Percentiles rank a stretch among this genome's conserved stretches.
phyloP scores from a whole-genome alignment of 2,113 vertebrate genomes.

The Nibea albiflora region DNA sequence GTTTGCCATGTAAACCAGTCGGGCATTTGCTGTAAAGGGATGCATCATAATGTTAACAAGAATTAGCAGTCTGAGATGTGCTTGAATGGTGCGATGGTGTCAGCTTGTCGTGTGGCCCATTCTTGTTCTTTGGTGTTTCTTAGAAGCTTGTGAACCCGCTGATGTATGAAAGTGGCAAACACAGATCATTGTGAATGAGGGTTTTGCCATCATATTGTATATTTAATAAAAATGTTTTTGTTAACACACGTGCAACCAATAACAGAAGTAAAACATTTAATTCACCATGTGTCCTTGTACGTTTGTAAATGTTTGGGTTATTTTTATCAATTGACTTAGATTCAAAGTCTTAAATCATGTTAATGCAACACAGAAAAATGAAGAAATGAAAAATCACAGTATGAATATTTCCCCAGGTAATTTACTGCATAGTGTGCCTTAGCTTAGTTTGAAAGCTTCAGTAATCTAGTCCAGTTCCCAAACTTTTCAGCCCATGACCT shows the following conservation, averaged over 20 bases:
- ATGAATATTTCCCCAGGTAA: too few species aligned
- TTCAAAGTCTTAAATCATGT: too few species aligned
- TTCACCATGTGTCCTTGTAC: constrained; percentile 52
- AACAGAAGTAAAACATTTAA: constrained; percentile 80
- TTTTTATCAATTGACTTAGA: neutral
- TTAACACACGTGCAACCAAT: constrained; percentile 80
- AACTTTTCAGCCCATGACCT: too few species aligned
- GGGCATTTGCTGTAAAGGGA: constrained; percentile 25
- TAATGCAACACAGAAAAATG: too few species aligned
- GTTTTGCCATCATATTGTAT: constrained; percentile 87
- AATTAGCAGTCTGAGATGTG: constrained; percentile 56
- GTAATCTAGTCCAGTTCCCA: too few species aligned
- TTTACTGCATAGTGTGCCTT: too few species aligned
- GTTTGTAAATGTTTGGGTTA: constrained; percentile 13
- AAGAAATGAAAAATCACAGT: too few species aligned
- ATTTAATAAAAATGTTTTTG: constrained; percentile 89
- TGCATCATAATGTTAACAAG: constrained; percentile 65
- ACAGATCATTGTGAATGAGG: constrained; percentile 51
- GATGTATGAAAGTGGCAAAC: constrained; percentile 87
- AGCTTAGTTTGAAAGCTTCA: too few species aligned
- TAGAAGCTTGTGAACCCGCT: constrained; percentile 74
- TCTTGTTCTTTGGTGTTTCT: constrained; percentile 44
- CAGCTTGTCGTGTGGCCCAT: constrained; percentile 26
- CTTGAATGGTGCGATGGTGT: constrained; percentile 35
- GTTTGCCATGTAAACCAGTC: constrained; percentile 93